These are phyloP conservation scores for Globia sparganii DNA, from an alignment of 2,888 invertebrate genomes.

Conservation along the genomic window DNA sequence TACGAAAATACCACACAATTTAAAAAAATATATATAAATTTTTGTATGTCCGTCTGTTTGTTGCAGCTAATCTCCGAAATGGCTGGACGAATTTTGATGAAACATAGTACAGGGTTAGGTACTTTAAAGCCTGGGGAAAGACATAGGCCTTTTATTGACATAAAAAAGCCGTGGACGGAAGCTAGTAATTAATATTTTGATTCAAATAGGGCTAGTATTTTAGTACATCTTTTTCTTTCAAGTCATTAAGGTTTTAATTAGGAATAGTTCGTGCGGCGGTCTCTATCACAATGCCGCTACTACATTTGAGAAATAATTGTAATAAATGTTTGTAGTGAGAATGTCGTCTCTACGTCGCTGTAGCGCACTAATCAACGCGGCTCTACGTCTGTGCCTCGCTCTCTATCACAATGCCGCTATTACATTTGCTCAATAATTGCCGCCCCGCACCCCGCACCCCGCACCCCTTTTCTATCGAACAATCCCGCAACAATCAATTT, in stretches of 20 bases:
- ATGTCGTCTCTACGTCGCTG: slow-evolving; percentile 71
- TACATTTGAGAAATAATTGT: neutral
- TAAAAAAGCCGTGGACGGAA: neutral
- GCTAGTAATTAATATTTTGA: neutral
- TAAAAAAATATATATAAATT: too few species aligned
- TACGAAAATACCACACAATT: too few species aligned
- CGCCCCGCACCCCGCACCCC: slow-evolving; percentile 68
- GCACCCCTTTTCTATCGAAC: slow-evolving; percentile 45
- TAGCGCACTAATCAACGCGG: slow-evolving; percentile 86
- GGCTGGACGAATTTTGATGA: too few species aligned
- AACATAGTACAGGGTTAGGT: too few species aligned
- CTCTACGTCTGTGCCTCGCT: slow-evolving; percentile 79
- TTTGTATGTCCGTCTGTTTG: too few species aligned
- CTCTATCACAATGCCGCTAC: neutral
- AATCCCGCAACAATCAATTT: slow-evolving; percentile 36
- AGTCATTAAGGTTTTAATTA: neutral
- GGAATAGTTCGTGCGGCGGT: neutral
- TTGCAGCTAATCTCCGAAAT: too few species aligned
- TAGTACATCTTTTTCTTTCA: too few species aligned
- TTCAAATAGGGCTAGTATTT: neutral
- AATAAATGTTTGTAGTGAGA: slow-evolving; percentile 14
- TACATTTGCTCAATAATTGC: slow-evolving; percentile 90
- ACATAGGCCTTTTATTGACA: too few species aligned
- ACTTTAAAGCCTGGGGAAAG: too few species aligned
- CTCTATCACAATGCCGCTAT: slow-evolving; percentile 89